Evolutionary conservation across 2,797 vertebrate species (phyloP).

Genomic region (Momotus momota): DNA sequence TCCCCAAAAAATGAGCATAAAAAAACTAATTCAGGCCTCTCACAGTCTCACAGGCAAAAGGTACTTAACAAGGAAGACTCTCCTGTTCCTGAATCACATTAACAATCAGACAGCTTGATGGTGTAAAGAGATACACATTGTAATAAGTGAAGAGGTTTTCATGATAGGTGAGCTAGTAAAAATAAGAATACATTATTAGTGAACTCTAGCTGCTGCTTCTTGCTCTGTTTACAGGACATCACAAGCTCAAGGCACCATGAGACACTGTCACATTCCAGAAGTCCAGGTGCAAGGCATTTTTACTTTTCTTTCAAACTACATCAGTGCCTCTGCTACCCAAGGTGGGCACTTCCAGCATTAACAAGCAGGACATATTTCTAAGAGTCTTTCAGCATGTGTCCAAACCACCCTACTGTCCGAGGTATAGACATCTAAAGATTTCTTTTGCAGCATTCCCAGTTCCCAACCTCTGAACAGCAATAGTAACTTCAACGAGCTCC

Average conservation of each 20-base stretch:
- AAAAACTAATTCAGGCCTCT: not conserved
- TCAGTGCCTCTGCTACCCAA: not conserved
- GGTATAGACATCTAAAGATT: not conserved
- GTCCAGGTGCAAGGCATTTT: not conserved
- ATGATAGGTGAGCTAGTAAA: not conserved
- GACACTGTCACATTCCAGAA: not conserved
- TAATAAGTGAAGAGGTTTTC: not conserved
- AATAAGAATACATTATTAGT: not conserved
- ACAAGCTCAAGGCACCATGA: not conserved
- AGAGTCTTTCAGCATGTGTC: not conserved
- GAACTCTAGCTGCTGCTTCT: not conserved
- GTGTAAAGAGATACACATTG: not conserved
- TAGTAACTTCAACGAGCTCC: not conserved
- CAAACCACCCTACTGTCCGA: not conserved
- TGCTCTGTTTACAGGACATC: not conserved
- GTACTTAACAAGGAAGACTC: not conserved
- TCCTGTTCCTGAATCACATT: not conserved
- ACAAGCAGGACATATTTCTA: not conserved
- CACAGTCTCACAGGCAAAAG: not conserved
- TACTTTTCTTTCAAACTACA: not conserved
- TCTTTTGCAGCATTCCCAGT: not conserved
- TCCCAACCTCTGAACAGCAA: not conserved
- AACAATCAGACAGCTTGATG: not conserved
- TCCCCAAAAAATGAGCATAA: fast-evolving
- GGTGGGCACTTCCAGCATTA: not conserved